A percentile compares a stretch with the other conserved stretches of the same genome.
These are phyloP conservation scores for Trachelus iudaicus DNA, from an alignment of 2,888 invertebrate species.

Conservation along the genomic window DNA sequence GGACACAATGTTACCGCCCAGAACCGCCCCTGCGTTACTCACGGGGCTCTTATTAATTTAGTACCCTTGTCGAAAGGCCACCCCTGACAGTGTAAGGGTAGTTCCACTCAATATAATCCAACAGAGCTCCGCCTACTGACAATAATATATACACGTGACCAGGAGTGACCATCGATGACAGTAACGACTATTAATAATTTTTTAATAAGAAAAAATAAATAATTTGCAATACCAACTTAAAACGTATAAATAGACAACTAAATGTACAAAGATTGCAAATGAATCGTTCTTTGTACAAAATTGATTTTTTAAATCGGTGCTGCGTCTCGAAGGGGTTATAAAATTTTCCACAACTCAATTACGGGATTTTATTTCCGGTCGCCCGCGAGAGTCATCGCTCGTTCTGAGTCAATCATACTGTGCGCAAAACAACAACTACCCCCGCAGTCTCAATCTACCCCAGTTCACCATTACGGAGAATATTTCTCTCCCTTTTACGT, in stretches of 20 bases:
- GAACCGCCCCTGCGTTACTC: constrained; percentile 45
- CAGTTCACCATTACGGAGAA: neutral
- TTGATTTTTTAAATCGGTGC: neutral
- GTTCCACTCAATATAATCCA: neutral
- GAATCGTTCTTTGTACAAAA: neutral
- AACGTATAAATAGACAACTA: neutral
- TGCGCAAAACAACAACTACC: constrained; percentile 32
- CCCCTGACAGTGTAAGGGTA: constrained; percentile 6
- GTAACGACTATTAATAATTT: neutral
- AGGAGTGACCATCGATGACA: neutral
- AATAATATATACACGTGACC: neutral
- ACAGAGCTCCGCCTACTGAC: neutral
- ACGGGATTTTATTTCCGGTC: neutral
- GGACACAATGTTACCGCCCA: constrained; percentile 53
- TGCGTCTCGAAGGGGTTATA: neutral
- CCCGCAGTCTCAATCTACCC: neutral
- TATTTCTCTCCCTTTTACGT: neutral
- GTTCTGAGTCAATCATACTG: constrained; percentile 32
- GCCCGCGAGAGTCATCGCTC: neutral
- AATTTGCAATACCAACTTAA: too few species aligned
- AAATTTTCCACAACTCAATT: neutral
- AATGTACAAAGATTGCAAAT: neutral
- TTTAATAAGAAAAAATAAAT: neutral
- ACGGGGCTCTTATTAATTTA: constrained; percentile 43
- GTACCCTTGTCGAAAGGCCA: constrained; percentile 21